Evolutionary conservation across 1,140 invertebrate species (phyloP), one percentile per base, ranked within the genome.

Genomic region (Pararge aegeria): DNA sequence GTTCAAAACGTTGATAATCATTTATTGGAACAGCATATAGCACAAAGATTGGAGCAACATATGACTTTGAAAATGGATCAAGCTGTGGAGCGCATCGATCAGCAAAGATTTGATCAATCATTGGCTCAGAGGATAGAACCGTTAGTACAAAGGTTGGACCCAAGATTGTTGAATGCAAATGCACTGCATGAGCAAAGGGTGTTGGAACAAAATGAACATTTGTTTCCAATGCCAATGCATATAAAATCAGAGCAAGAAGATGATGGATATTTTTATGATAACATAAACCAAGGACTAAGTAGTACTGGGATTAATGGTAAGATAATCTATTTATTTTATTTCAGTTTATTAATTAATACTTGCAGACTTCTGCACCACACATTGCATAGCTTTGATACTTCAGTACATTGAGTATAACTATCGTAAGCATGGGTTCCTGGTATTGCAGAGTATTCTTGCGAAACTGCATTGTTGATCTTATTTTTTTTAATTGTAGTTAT

Each of bases 241-340:
- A 89, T 89, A 27, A 89, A 89, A 20, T 69, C 83, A 0, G 87
- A 89, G 37, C 83, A 87, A 21, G 81, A 87, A 9, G 87, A 89
- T 30, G 84, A 87, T 48, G 70, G 77, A 0, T 87, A 87, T 63
- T 87, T 87, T 20, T 87, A 87, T 62, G 83, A 84, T 1, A 80
- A 68, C 54, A 72, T 79, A 0, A 78, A 68, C 49, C 82, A 79
- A 52, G 62, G 65, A 0, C 42, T 84, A 1, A 56, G 57, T 30
- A 65, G 21, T 61, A 54, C 29, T 29, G 68, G 64, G 46, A 46
- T 85, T 16, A 85, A 78, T 71, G 80, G 85, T 88, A 55, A 83
- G 82, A 44, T 13, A 73, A 21, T 51, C 29, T 42, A 2, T 27
- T 49, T 49, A 29, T 57, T 30, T n/a, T n/a, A n/a, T n/a, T n/a